phyloP scores from a whole-genome alignment of 2,113 vertebrate genomes.

The Hepsetus odoe region DNA sequence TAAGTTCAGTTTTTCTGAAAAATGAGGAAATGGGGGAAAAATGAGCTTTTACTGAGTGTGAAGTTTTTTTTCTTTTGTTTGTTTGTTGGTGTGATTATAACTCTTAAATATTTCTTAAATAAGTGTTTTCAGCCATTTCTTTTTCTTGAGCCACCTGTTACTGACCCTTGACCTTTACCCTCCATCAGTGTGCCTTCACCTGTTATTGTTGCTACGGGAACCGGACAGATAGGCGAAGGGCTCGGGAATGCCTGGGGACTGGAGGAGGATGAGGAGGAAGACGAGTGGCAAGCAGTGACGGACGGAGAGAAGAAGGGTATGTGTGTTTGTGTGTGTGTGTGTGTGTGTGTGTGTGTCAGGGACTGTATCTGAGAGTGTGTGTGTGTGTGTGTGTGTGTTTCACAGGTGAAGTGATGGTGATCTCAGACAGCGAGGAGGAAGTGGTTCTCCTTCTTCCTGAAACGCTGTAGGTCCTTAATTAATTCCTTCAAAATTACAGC shows the following conservation, averaged over 20 bases:
- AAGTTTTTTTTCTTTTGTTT: no score
- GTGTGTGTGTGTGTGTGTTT: constrained; percentile 1
- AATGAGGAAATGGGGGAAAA: no score
- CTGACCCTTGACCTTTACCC: constrained; percentile 82
- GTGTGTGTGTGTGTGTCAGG: constrained; percentile 5
- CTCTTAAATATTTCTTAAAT: no score
- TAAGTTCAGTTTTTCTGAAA: no score
- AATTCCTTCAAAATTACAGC: no score
- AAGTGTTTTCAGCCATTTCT: no score
- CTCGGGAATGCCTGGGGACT: constrained; percentile 86
- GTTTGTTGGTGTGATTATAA: no score
- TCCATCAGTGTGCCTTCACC: constrained; percentile 68
- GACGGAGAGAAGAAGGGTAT: constrained; percentile 52
- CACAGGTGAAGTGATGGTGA: constrained; percentile 81
- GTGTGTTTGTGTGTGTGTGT: not conserved
- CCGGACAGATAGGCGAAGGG: constrained; percentile 89
- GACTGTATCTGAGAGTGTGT: not conserved
- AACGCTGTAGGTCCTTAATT: not conserved
- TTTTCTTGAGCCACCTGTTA: no score
- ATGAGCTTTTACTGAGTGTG: no score
- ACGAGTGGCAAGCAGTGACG: constrained; percentile 27
- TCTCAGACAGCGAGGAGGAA: constrained; percentile 95
- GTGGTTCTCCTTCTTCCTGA: constrained; percentile 84
- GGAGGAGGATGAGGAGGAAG: constrained; percentile 80
- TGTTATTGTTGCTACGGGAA: constrained; percentile 81